Percentiles rank a stretch among this genome's conserved stretches.
Conservation (phyloP, 2,888 invertebrate genomes). For the Griposia aprilina region DNA sequence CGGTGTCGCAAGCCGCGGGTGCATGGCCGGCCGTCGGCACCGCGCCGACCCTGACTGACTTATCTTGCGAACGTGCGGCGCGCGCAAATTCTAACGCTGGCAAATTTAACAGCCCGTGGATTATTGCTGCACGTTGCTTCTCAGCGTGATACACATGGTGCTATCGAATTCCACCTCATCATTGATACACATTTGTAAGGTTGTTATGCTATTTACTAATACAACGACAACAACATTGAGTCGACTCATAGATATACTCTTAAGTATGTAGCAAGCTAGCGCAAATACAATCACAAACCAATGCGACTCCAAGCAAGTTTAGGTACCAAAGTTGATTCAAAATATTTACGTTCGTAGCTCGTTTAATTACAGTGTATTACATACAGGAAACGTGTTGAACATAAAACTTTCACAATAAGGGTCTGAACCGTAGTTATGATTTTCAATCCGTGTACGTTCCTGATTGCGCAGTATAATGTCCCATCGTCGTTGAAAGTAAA, state of each 20-base stretch:
- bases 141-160: conserved; percentile 45
- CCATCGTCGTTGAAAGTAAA: conserved; percentile 64
- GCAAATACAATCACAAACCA: conserved; percentile 58
- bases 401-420: conserved; percentile 25
- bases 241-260: conserved; percentile 22
- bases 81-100: conserved; percentile 89
- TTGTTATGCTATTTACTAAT: conserved; percentile 33
- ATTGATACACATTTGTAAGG: conserved; percentile 12
- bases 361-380: conserved; percentile 45
- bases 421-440: conserved; percentile 21
- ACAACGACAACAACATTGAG: conserved; percentile 4
- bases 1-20: conserved; percentile 86
- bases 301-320: conserved; percentile 54
- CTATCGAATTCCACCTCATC: conserved; percentile 25
- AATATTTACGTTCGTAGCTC: conserved; percentile 41
- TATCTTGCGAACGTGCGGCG: conserved; percentile 89
- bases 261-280: conserved; percentile 37
- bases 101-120: conserved; percentile 84
- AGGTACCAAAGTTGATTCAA: conserved; percentile 33
- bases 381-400: conserved; percentile 45
- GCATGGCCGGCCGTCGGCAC: conserved; percentile 90
- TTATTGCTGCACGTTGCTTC: conserved; percentile 77
- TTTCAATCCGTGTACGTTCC: conserved; percentile 21
- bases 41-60: conserved; percentile 90
- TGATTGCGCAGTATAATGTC: conserved; percentile 45